These are phyloP conservation scores for Microctonus hyperodae DNA, from an alignment of 2,888 invertebrate species.

Conservation along the genomic window DNA sequence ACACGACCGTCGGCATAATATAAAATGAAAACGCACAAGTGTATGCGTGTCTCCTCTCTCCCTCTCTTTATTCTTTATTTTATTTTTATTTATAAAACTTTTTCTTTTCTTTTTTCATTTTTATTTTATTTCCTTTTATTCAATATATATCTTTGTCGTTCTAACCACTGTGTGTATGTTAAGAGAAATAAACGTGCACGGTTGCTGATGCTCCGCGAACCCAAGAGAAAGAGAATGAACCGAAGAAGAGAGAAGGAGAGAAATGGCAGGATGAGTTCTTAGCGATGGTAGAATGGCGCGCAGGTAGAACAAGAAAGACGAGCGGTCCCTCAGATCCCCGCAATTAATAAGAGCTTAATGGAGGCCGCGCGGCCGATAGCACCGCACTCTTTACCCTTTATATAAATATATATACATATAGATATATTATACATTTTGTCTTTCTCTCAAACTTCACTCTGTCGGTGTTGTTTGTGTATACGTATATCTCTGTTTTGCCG, in stretches of 20 bases:
- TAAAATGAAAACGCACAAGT: slow-evolving; percentile 23
- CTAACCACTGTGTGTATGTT: slow-evolving; percentile 6
- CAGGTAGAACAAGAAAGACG: slow-evolving; percentile 60
- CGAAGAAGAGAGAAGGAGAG: slow-evolving; percentile 26
- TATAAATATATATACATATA: slow-evolving; percentile 10
- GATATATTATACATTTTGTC: slow-evolving; percentile 20
- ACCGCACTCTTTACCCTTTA: slow-evolving; percentile 33
- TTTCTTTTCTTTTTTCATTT: neutral
- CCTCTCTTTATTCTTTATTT: neutral
- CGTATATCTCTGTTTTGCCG: slow-evolving; percentile 31
- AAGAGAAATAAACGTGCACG: slow-evolving; percentile 1
- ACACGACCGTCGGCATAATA: slow-evolving; percentile 18
- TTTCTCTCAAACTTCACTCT: slow-evolving; percentile 32
- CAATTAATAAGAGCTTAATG: slow-evolving; percentile 63
- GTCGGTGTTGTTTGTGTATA: slow-evolving; percentile 15
- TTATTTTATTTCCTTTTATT: neutral
- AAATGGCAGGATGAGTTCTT: slow-evolving; percentile 47
- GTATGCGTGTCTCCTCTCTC: slow-evolving; percentile 9
- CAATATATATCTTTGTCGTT: neutral
- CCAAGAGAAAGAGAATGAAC: neutral
- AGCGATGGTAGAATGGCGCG: slow-evolving; percentile 56
- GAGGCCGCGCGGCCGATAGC: slow-evolving; percentile 56
- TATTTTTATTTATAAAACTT: neutral
- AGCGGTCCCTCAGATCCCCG: slow-evolving; percentile 60
- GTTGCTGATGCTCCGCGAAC: neutral